Evolutionary conservation across 1,140 invertebrate genomes (phyloP).

Genomic region (Stenopsyche tienmushanensis): DNA sequence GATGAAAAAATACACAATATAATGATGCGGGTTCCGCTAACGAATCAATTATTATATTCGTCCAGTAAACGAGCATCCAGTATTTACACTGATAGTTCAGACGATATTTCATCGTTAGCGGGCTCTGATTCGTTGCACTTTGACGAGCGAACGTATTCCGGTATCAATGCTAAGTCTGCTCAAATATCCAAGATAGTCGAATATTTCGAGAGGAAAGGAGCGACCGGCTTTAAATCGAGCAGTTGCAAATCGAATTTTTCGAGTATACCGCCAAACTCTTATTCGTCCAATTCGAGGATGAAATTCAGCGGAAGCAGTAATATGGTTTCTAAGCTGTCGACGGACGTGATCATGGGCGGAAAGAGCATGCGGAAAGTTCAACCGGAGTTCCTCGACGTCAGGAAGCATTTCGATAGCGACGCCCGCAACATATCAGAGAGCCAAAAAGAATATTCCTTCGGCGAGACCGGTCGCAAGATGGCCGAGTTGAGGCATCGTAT

Average conservation of each 20-base stretch:
- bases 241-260: conserved; percentile 37
- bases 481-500: conserved; percentile 47
- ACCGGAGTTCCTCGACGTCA: conserved; percentile 34
- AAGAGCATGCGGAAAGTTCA: conserved; percentile 32
- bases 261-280: neutral
- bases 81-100: conserved; percentile 83
- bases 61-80: conserved; percentile 75
- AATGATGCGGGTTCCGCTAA: conserved; percentile 46
- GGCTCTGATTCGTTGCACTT: conserved; percentile 70
- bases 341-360: conserved; percentile 23
- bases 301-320: conserved; percentile 16
- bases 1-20: conserved; percentile 51
- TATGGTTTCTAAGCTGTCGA: conserved; percentile 27
- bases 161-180: conserved; percentile 57
- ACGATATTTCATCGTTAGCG: conserved; percentile 77
- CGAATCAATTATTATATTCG: conserved; percentile 56
- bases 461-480: conserved; percentile 37
- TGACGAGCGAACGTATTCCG: conserved; percentile 62
- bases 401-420: conserved; percentile 41
- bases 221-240: conserved; percentile 49
- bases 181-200: conserved; percentile 85
- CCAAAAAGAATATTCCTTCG: conserved; percentile 41
- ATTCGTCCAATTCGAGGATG: conserved; percentile 20
- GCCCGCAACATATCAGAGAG: conserved; percentile 33
- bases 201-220: conserved; percentile 79